Conservation (phyloP, 2,888 invertebrate genomes). For the Reticulitermes lucifugus region DNA sequence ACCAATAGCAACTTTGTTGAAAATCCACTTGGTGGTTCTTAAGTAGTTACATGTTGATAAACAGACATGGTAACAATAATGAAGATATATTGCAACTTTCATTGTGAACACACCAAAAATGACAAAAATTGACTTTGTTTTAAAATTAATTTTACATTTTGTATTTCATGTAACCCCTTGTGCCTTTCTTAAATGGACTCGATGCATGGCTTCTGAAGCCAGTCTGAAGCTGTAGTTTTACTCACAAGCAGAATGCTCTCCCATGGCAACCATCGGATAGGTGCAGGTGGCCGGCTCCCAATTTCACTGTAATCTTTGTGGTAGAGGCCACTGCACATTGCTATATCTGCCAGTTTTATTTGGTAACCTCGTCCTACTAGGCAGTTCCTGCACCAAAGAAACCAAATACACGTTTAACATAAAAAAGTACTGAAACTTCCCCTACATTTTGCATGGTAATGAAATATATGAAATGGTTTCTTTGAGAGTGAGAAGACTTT, state of each 20-base stretch:
- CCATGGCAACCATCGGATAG: conserved; percentile 75
- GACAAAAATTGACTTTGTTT: no score
- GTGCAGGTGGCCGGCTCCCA: conserved; percentile 71
- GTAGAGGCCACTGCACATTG: conserved; percentile 73
- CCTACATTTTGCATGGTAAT: no score
- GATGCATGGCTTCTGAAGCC: not conserved
- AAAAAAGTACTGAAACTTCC: not conserved
- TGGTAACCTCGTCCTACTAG: conserved; percentile 71
- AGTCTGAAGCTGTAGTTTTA: not conserved
- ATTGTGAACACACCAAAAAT: no score
- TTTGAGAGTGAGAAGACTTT: not conserved
- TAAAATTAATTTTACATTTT: no score
- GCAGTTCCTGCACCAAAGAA: conserved; percentile 67
- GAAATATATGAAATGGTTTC: no score
- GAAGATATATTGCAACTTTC: no score
- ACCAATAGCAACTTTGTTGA: no score
- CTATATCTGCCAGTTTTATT: conserved; percentile 73
- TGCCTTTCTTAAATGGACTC: not conserved
- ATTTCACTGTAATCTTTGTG: conserved; percentile 74
- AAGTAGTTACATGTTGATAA: no score
- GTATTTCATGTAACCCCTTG: not conserved
- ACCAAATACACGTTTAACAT: not conserved
- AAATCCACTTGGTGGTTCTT: no score
- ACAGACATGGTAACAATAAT: no score
- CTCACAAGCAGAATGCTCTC: conserved; percentile 73